phyloP scores from a whole-genome alignment of 2,113 vertebrate species.

The Antechinus flavipes region DNA sequence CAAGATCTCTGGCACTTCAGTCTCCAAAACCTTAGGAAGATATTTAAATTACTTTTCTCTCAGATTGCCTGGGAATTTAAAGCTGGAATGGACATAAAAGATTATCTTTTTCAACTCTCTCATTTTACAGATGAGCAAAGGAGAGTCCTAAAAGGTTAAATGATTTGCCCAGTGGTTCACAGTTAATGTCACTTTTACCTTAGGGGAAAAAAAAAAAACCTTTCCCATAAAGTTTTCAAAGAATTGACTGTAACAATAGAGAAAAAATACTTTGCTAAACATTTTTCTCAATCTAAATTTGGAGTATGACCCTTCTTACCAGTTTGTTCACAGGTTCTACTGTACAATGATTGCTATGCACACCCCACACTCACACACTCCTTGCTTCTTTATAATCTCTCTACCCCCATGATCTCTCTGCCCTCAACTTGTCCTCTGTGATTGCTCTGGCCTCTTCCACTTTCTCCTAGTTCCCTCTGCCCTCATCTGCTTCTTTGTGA shows the following conservation, averaged over 20 bases:
- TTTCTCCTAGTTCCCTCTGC: conserved; percentile 34
- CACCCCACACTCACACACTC: background rate
- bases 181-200: background rate
- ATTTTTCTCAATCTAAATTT: background rate
- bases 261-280: conserved; percentile 3
- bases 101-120: background rate
- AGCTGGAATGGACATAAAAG: background rate
- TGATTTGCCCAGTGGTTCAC: background rate
- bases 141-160: background rate
- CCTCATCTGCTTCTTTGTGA: conserved; percentile 12
- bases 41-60: background rate
- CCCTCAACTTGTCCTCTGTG: conserved; percentile 43
- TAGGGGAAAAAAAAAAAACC: background rate
- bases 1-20: conserved; percentile 8
- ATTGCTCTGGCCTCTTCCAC: conserved; percentile 56
- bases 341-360: background rate
- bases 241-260: background rate
- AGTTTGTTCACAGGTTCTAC: background rate
- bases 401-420: conserved; percentile 17
- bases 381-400: conserved; percentile 39
- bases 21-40: conserved; percentile 10
- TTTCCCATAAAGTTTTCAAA: background rate
- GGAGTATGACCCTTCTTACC: background rate
- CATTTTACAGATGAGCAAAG: background rate
- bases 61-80: background rate